Conservation (phyloP, 2,888 invertebrate genomes). For the Rhamnusium bicolor region DNA sequence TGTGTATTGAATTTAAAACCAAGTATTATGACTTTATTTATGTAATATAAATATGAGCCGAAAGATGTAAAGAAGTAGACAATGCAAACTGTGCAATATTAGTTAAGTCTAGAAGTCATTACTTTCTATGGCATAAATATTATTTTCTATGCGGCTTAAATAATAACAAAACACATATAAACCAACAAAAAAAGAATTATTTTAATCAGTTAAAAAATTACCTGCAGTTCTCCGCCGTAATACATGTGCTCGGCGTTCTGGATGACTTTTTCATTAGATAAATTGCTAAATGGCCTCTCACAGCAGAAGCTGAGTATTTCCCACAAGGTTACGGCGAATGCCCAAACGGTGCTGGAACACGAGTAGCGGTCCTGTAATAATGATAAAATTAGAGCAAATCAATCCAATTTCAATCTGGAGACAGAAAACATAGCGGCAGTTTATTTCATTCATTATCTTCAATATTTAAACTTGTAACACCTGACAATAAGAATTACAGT, state of each 20-base stretch:
- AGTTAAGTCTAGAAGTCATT: too few species aligned
- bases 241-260: slow-evolving; percentile 79
- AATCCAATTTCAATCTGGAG: not conserved
- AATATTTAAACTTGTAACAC: not conserved
- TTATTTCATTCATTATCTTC: not conserved
- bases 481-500: not conserved
- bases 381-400: slow-evolving; percentile 4
- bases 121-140: too few species aligned
- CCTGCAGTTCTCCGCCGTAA: slow-evolving; percentile 77
- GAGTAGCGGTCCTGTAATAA: slow-evolving; percentile 76
- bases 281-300: slow-evolving; percentile 76
- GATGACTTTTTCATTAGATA: slow-evolving; percentile 77
- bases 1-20: too few species aligned
- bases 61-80: too few species aligned
- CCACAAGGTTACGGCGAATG: slow-evolving; percentile 79
- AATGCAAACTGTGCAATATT: too few species aligned
- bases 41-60: too few species aligned
- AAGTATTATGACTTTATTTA: too few species aligned
- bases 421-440: not conserved
- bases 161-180: too few species aligned
- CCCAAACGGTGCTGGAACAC: slow-evolving; percentile 77
- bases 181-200: slow-evolving; percentile 2
- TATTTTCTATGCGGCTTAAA: too few species aligned
- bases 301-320: slow-evolving; percentile 76
- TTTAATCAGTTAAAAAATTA: slow-evolving; percentile 55